phyloP scores from a whole-genome alignment of 2,113 vertebrate species.

The Microcebus griseorufus region DNA sequence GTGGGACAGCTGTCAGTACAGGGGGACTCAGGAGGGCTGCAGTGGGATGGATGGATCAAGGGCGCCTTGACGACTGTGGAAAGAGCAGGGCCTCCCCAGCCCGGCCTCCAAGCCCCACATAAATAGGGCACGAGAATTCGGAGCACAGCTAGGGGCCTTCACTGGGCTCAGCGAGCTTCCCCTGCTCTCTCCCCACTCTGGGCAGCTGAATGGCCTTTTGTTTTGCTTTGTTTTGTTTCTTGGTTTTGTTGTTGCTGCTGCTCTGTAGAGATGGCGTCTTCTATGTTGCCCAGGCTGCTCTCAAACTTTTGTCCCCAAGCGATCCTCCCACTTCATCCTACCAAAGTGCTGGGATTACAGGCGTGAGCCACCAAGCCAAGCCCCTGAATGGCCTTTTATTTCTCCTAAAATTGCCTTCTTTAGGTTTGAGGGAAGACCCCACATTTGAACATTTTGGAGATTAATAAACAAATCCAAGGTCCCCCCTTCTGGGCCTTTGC shows the following conservation, averaged over 20 bases:
- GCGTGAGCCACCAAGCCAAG: no score
- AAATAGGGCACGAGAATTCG: neutral
- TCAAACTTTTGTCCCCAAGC: no score
- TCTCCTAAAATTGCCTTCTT: neutral
- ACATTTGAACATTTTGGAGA: neutral
- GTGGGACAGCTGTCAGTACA: neutral
- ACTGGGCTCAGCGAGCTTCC: rapidly evolving
- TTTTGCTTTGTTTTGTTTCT: neutral
- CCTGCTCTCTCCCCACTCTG: neutral
- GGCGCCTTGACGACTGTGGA: rapidly evolving
- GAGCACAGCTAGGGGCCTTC: neutral
- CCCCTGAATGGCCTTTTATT: neutral
- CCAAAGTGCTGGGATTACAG: no score
- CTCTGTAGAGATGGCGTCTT: no score
- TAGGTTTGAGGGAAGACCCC: neutral
- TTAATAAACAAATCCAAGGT: neutral
- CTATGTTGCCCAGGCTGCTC: no score
- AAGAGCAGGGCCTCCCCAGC: neutral
- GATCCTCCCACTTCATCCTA: no score
- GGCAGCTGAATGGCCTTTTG: neutral
- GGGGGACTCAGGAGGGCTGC: neutral
- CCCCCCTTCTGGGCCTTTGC: neutral
- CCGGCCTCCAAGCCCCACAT: neutral
- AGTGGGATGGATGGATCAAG: neutral
- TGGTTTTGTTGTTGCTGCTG: no score